Evolutionary conservation across 2,113 vertebrate genomes (phyloP).

Genomic region (Hemiscyllium ocellatum): DNA sequence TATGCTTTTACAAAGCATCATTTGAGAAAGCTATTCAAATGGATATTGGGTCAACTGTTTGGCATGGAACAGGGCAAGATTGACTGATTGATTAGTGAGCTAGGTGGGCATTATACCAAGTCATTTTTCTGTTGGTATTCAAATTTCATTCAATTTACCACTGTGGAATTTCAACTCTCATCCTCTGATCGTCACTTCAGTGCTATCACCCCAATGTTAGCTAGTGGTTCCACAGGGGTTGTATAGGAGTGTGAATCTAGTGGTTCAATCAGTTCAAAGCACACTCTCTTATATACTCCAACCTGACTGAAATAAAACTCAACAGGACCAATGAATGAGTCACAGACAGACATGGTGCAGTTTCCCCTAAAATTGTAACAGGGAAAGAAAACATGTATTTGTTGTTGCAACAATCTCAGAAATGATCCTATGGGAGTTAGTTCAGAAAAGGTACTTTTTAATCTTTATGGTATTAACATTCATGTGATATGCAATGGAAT

Average conservation of each 20-base stretch:
- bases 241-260: background rate
- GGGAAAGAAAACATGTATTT: background rate
- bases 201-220: too few relatives aligned
- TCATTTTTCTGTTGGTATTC: too few relatives aligned
- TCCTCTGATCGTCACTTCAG: too few relatives aligned
- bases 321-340: background rate
- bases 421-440: background rate
- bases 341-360: background rate
- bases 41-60: too few relatives aligned
- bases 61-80: too few relatives aligned
- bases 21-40: too few relatives aligned
- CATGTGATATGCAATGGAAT: background rate
- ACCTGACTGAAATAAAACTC: background rate
- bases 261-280: background rate
- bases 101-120: too few relatives aligned
- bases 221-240: background rate
- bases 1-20: too few relatives aligned
- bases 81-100: too few relatives aligned
- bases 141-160: too few relatives aligned
- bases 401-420: background rate
- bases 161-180: too few relatives aligned
- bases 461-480: background rate
- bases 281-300: background rate
- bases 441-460: background rate
- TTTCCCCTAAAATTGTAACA: background rate